Evolutionary conservation across 2,888 invertebrate genomes (phyloP).

Genomic region (Plagodis dolabraria): DNA sequence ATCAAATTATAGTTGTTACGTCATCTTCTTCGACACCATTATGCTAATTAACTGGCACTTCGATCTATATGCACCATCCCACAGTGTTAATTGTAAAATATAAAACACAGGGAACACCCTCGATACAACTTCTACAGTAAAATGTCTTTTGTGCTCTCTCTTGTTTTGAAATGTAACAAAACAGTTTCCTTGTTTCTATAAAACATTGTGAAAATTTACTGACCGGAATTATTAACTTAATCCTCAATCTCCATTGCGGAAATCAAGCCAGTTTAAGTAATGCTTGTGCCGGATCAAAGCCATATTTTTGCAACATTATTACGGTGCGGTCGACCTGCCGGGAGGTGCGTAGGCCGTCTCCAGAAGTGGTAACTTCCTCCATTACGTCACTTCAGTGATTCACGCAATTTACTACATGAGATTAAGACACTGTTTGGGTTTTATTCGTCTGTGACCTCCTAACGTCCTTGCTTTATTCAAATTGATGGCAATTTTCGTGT

Average conservation of each 20-base stretch:
- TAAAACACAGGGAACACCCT: slow-evolving; percentile 7
- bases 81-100: slow-evolving; percentile 16
- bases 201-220: slow-evolving; percentile 46
- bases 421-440: slow-evolving; percentile 55
- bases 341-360: slow-evolving; percentile 69
- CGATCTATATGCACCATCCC: slow-evolving; percentile 23
- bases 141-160: not conserved
- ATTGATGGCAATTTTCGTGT: slow-evolving; percentile 18
- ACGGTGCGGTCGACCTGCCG: slow-evolving; percentile 55
- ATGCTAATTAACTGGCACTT: slow-evolving; percentile 64
- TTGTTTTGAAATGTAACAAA: slow-evolving; percentile 20
- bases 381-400: slow-evolving; percentile 78
- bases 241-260: slow-evolving; percentile 49
- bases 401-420: slow-evolving; percentile 63
- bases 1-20: slow-evolving; percentile 78
- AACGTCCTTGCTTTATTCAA: slow-evolving; percentile 53
- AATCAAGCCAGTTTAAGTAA: slow-evolving; percentile 54
- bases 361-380: slow-evolving; percentile 78
- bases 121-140: not conserved
- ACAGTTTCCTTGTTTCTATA: slow-evolving; percentile 29
- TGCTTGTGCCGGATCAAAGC: slow-evolving; percentile 57
- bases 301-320: slow-evolving; percentile 61
- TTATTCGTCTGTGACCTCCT: slow-evolving; percentile 62
- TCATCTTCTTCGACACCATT: slow-evolving; percentile 61
- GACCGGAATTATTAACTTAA: slow-evolving; percentile 53